Percentiles rank a stretch among this genome's conserved stretches.
These are phyloP conservation scores for Blera fallax DNA, from an alignment of 2,888 invertebrate species.

Conservation along the genomic window DNA sequence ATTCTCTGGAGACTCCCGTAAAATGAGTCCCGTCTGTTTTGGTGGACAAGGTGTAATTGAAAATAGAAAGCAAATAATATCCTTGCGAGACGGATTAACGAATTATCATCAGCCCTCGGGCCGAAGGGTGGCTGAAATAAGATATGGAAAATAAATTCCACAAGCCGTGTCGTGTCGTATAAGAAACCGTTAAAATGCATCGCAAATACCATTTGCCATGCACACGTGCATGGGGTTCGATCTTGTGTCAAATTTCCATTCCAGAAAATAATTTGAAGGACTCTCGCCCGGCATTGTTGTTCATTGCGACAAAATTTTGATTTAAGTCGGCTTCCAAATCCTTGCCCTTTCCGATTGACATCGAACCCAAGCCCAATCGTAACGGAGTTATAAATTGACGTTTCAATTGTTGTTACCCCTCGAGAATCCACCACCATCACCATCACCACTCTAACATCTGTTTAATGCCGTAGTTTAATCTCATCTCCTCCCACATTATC, in stretches of 20 bases:
- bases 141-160: slow-evolving; percentile 63
- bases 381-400: slow-evolving; percentile 64
- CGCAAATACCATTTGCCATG: slow-evolving; percentile 60
- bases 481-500: slow-evolving; percentile 53
- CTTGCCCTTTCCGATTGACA: slow-evolving; percentile 29
- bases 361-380: slow-evolving; percentile 33
- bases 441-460: slow-evolving; percentile 55
- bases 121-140: slow-evolving; percentile 13
- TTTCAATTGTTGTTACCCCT: slow-evolving; percentile 61
- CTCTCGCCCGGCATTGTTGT: slow-evolving; percentile 8
- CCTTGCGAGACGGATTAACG: slow-evolving; percentile 68
- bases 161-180: neutral
- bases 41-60: slow-evolving; percentile 70
- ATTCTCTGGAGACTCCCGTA: slow-evolving; percentile 37
- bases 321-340: slow-evolving; percentile 38
- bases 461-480: slow-evolving; percentile 64
- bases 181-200: slow-evolving; percentile 66
- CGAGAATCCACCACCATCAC: slow-evolving; percentile 17
- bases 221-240: slow-evolving; percentile 42
- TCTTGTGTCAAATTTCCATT: slow-evolving; percentile 53
- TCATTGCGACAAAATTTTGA: slow-evolving; percentile 62
- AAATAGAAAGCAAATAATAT: slow-evolving; percentile 72
- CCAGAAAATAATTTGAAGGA: slow-evolving; percentile 31
- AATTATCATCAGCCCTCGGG: slow-evolving; percentile 62
- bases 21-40: slow-evolving; percentile 31